A percentile compares a stretch with the other conserved stretches of the same genome.
Conservation (phyloP, 2,113 vertebrate genomes). For the Gadus macrocephalus region DNA sequence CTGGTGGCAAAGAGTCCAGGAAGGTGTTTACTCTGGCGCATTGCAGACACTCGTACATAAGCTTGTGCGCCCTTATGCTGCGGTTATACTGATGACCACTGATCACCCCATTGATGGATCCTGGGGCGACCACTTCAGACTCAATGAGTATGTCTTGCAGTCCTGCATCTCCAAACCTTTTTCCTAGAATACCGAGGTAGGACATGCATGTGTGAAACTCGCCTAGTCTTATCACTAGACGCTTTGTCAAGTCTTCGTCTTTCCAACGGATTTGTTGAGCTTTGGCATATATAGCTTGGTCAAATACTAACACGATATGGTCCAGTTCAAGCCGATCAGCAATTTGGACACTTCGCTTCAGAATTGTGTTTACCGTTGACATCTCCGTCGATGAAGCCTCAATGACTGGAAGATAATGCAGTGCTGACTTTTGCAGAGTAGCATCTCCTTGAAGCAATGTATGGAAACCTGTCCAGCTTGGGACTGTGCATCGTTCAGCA, state of each 20-base stretch:
- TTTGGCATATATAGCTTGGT: conserved; percentile 6
- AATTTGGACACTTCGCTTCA: conserved; percentile 22
- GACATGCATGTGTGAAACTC: conserved; percentile 5
- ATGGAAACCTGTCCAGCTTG: not conserved
- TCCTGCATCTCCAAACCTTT: conserved; percentile 13
- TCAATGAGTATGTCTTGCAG: conserved; percentile 16
- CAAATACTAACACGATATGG: conserved; percentile 4
- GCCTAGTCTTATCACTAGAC: conserved; percentile 4
- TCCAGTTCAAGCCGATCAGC: conserved; percentile 19
- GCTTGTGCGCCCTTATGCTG: conserved; percentile 17
- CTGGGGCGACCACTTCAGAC: conserved; percentile 12
- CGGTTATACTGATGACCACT: conserved; percentile 21
- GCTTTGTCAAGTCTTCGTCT: not conserved
- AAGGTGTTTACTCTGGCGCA: not conserved
- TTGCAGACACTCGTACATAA: conserved; percentile 8
- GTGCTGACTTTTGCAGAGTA: conserved; percentile 13
- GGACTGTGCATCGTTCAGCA: conserved; percentile 11
- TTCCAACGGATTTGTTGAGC: conserved; percentile 7
- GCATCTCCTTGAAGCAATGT: conserved; percentile 4
- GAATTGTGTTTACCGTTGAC: conserved; percentile 28
- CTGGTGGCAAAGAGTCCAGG: conserved; percentile 5
- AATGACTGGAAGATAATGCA: conserved; percentile 29
- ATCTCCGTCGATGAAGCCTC: not conserved
- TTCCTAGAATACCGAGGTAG: conserved; percentile 8
- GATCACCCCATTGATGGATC: conserved; percentile 15